These are phyloP conservation scores for Chalcosyrphus nemorum DNA, from an alignment of 2,888 invertebrate genomes.

Conservation along the genomic window DNA sequence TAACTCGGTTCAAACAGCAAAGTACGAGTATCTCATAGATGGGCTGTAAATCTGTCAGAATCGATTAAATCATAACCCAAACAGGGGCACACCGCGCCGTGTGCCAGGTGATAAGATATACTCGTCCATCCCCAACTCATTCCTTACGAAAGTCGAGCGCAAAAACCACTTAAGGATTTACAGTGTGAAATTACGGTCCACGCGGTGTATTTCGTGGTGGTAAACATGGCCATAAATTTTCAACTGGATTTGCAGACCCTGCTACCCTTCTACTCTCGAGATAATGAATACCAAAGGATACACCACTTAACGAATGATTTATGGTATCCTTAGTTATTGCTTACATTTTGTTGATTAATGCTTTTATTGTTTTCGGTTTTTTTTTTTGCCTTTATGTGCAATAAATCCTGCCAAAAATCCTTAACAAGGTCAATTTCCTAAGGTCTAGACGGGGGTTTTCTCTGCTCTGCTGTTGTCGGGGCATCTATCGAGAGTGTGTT, in stretches of 20 bases:
- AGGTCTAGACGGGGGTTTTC: slow-evolving; percentile 35
- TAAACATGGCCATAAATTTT: slow-evolving; percentile 61
- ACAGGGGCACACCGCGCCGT: slow-evolving; percentile 9
- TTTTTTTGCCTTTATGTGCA: slow-evolving; percentile 28
- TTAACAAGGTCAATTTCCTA: slow-evolving; percentile 39
- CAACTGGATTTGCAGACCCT: slow-evolving; percentile 55
- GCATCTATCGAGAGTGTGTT: slow-evolving; percentile 26
- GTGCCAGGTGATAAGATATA: slow-evolving; percentile 51
- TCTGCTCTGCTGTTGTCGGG: background rate
- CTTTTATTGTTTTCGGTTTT: slow-evolving; percentile 62
- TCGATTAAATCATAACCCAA: slow-evolving; percentile 56
- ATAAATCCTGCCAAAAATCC: slow-evolving; percentile 47
- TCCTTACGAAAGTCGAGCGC: slow-evolving; percentile 6
- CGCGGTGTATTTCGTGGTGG: slow-evolving; percentile 45
- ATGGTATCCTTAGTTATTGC: slow-evolving; percentile 67
- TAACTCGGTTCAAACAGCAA: slow-evolving; percentile 10
- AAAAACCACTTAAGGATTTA: slow-evolving; percentile 51
- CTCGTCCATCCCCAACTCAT: too few species aligned
- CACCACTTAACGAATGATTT: slow-evolving; percentile 66
- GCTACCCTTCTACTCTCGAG: slow-evolving; percentile 48
- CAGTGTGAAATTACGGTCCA: slow-evolving; percentile 35
- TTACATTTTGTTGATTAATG: slow-evolving; percentile 72
- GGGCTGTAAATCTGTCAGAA: slow-evolving; percentile 49
- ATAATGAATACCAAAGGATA: slow-evolving; percentile 67
- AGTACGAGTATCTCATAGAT: background rate